phyloP scores from a whole-genome alignment of 2,113 vertebrate genomes.

The Psettodes erumei region DNA sequence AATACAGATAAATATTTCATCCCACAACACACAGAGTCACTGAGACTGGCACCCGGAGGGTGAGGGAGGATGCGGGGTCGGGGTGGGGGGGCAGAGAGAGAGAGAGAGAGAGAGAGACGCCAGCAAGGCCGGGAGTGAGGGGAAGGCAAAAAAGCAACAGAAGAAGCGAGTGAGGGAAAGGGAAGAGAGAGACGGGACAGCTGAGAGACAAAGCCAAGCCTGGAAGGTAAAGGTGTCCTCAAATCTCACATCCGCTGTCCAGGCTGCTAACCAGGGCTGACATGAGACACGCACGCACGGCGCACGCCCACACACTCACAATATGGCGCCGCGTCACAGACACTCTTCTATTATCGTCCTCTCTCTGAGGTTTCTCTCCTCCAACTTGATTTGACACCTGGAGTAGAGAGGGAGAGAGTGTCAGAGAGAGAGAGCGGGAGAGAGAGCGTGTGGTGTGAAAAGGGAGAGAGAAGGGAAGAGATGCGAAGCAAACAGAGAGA shows the following conservation, averaged over 20 bases:
- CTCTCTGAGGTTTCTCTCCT: constrained; percentile 34
- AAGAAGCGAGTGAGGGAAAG: background rate
- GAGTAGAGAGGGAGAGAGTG: constrained; percentile 20
- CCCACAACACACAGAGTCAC: constrained; percentile 66
- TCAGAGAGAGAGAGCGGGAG: too few relatives aligned
- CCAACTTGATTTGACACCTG: constrained; percentile 49
- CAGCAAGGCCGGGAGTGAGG: constrained; percentile 42
- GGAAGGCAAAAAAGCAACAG: constrained; percentile 32
- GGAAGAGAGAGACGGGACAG: constrained; percentile 35
- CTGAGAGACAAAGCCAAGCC: constrained; percentile 71
- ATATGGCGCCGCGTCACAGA: constrained; percentile 57
- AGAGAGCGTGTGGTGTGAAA: constrained; percentile 43
- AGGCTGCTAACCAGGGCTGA: constrained; percentile 72
- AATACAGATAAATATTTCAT: constrained; percentile 82
- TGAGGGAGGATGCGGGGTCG: constrained; percentile 20
- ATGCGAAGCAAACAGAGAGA: constrained; percentile 7
- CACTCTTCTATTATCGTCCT: constrained; percentile 58
- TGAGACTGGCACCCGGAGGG: constrained; percentile 68
- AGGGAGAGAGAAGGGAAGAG: background rate
- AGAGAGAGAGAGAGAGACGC: constrained; percentile 25
- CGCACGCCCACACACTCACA: constrained; percentile 30
- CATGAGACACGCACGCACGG: constrained; percentile 51
- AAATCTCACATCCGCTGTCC: constrained; percentile 62
- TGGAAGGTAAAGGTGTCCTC: constrained; percentile 81
- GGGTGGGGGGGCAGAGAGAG: constrained; percentile 9